These are phyloP conservation scores for Piezodorus guildinii DNA, from an alignment of 1,140 invertebrate genomes.

Conservation along the genomic window DNA sequence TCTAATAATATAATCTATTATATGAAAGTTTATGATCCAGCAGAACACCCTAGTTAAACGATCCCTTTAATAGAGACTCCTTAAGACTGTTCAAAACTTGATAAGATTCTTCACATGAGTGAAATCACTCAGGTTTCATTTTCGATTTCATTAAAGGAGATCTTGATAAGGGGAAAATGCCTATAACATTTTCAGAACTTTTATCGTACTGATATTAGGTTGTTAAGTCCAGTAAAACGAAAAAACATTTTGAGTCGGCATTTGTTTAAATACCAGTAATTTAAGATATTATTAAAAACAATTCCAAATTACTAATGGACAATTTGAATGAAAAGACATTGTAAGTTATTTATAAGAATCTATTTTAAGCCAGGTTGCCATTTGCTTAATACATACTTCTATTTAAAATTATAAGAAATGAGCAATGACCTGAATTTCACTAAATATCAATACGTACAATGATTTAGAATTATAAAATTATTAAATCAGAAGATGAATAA, in stretches of 20 bases:
- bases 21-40: too few species aligned
- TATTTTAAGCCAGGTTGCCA: too few species aligned
- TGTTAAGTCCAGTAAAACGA: neutral
- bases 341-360: neutral
- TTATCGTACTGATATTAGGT: neutral
- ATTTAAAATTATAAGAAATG: too few species aligned
- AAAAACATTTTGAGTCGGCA: slow-evolving; percentile 18
- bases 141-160: neutral
- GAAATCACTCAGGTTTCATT: too few species aligned
- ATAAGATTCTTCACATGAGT: too few species aligned
- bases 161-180: slow-evolving; percentile 10
- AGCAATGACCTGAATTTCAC: neutral
- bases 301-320: neutral
- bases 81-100: too few species aligned
- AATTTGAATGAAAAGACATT: neutral
- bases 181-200: slow-evolving; percentile 11
- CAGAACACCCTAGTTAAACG: too few species aligned
- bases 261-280: too few species aligned
- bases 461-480: neutral
- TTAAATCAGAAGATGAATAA: neutral
- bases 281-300: neutral
- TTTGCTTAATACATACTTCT: too few species aligned
- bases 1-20: too few species aligned
- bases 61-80: too few species aligned
- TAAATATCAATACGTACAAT: neutral